Evolutionary conservation across 2,797 vertebrate species (phyloP).

Genomic region (Phataginus tricuspis): DNA sequence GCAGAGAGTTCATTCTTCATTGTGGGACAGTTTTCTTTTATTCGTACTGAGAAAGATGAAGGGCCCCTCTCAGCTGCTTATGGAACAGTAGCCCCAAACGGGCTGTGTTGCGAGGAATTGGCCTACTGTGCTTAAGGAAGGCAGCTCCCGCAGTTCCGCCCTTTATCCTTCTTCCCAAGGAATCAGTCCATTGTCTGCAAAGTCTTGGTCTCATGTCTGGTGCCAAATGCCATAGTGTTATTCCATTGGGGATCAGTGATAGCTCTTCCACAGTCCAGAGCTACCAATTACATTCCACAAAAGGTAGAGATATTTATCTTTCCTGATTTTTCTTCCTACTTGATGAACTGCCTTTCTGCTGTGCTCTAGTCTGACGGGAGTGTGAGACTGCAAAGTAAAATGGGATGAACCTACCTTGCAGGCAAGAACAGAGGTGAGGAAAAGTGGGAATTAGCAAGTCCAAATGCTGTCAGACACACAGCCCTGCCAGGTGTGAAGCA

Average conservation of each 20-base stretch:
- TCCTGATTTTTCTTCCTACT: neutral
- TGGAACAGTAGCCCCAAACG: neutral
- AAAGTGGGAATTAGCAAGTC: neutral
- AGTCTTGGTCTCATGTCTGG: neutral
- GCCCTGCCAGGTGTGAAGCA: neutral
- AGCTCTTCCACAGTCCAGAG: neutral
- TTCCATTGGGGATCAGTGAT: neutral
- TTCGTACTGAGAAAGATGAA: constrained; percentile 21
- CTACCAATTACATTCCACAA: neutral
- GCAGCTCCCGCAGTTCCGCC: neutral
- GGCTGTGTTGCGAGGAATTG: neutral
- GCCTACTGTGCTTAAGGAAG: neutral
- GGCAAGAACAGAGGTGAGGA: neutral
- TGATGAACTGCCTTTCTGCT: neutral
- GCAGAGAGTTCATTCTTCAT: constrained; percentile 9
- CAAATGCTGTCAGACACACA: fast-evolving
- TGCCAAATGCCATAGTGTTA: neutral
- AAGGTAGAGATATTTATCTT: neutral
- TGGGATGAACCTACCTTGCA: neutral
- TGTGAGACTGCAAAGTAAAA: neutral
- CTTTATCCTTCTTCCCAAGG: neutral
- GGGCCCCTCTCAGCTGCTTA: neutral
- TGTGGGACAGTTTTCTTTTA: constrained; percentile 41
- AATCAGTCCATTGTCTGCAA: neutral
- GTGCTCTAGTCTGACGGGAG: neutral